These are phyloP conservation scores for Cyanistes caeruleus DNA, from an alignment of 2,113 vertebrate species.

Conservation along the genomic window DNA sequence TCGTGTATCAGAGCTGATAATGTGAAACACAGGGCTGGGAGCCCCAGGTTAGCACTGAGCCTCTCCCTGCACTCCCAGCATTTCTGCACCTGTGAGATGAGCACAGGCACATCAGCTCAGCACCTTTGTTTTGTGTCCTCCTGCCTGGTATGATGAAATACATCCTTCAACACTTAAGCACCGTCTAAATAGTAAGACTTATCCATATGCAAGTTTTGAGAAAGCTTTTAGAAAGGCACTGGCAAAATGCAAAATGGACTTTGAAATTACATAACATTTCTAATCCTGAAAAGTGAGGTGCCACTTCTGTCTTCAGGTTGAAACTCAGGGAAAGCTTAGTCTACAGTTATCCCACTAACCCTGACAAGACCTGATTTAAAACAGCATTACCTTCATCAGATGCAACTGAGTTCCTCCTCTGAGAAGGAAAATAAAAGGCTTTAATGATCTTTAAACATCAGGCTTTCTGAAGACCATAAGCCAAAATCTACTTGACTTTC, in stretches of 20 bases:
- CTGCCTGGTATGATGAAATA: neutral
- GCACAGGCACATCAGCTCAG: neutral
- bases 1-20: rapidly evolving
- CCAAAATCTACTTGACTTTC: conserved; percentile 40
- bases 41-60: neutral
- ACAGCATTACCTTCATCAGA: neutral
- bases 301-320: neutral
- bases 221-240: conserved; percentile 36
- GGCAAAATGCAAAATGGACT: conserved; percentile 25
- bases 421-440: neutral
- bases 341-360: neutral
- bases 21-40: neutral
- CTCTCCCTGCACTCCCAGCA: neutral
- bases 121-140: neutral
- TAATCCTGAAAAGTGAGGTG: neutral
- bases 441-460: conserved; percentile 4
- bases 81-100: neutral
- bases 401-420: neutral
- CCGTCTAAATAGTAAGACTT: neutral
- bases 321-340: neutral
- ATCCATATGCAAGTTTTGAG: neutral
- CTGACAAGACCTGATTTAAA: neutral
- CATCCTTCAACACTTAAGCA: neutral
- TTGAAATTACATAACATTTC: conserved; percentile 18
- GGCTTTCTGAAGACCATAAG: conserved; percentile 22